These are phyloP conservation scores for Drosophila mettleri DNA, from an alignment of 2,888 invertebrate species.

Conservation along the genomic window DNA sequence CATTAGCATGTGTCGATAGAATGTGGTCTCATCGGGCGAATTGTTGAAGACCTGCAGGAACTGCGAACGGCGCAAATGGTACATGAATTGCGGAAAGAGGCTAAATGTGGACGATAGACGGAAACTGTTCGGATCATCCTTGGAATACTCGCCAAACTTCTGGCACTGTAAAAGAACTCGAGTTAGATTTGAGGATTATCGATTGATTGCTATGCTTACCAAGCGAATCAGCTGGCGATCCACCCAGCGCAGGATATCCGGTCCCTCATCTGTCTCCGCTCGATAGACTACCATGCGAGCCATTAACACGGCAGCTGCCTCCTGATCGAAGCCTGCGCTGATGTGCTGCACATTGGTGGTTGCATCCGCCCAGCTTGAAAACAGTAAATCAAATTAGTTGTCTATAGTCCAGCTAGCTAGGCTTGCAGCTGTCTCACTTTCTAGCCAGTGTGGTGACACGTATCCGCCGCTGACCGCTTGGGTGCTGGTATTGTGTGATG, in stretches of 20 bases:
- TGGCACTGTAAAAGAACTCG: conserved; percentile 90
- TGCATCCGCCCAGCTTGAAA: conserved; percentile 95
- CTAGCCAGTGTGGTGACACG: conserved; percentile 98
- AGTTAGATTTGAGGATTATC: neutral
- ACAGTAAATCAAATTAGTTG: neutral
- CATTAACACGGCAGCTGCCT: conserved; percentile 99
- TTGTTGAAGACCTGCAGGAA: conserved; percentile 99
- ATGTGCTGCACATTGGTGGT: conserved; percentile 95
- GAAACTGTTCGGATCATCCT: conserved; percentile 98
- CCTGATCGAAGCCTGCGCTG: conserved; percentile 98
- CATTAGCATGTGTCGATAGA: conserved; percentile 99
- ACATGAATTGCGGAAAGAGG: conserved; percentile 99
- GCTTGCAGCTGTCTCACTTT: conserved; percentile 88
- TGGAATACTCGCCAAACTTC: conserved; percentile 99
- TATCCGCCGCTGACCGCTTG: conserved; percentile 97
- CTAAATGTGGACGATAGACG: conserved; percentile 98
- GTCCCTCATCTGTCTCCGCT: conserved; percentile 97
- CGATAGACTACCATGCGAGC: conserved; percentile 97
- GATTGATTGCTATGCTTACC: conserved; percentile 86
- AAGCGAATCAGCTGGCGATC: conserved; percentile 98
- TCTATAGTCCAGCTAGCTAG: too few species aligned
- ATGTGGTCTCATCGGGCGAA: conserved; percentile 99
- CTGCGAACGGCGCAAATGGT: conserved; percentile 98
- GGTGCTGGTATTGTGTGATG: conserved; percentile 99
- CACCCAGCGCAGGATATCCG: conserved; percentile 99